Percentiles rank a stretch among this genome's conserved stretches.
Evolutionary conservation across 1,140 invertebrate genomes (phyloP).

Genomic region (Drosophila orosa): DNA sequence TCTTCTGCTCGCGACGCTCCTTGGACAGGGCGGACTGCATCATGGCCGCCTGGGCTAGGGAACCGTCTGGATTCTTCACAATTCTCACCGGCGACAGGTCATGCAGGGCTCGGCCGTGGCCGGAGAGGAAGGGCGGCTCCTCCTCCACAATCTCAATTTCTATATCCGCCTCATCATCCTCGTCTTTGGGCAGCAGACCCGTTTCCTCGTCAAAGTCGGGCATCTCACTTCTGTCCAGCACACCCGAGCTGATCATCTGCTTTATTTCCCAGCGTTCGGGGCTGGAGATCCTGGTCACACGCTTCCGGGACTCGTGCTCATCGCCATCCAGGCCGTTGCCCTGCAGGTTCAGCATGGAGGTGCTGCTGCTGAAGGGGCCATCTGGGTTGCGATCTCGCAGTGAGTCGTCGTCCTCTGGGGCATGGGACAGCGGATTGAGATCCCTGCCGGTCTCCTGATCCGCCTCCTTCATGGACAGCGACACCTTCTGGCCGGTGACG

Average conservation of each 20-base stretch:
- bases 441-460: constrained; percentile 97
- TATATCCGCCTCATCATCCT: constrained; percentile 98
- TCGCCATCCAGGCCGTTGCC: constrained; percentile 89
- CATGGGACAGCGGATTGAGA: constrained; percentile 93
- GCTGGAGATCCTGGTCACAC: constrained; percentile 96
- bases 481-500: constrained; percentile 96
- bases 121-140: constrained; percentile 97
- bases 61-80: constrained; percentile 99
- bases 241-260: constrained; percentile 94
- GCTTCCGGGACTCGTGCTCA: constrained; percentile 90
- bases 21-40: constrained; percentile 99
- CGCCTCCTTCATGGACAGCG: constrained; percentile 99
- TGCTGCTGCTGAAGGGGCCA: constrained; percentile 87
- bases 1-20: constrained; percentile 96
- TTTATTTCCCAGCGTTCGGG: constrained; percentile 97
- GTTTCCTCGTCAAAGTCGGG: constrained; percentile 97
- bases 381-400: constrained; percentile 93
- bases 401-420: constrained; percentile 86
- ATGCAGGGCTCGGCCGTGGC: constrained; percentile 93
- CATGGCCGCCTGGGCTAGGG: constrained; percentile 98
- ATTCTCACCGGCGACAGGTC: constrained; percentile 98
- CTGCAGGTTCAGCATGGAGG: constrained; percentile 89
- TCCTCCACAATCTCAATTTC: constrained; percentile 99
- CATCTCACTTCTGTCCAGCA: constrained; percentile 93
- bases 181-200: constrained; percentile 91